phyloP scores from a whole-genome alignment of 2,797 vertebrate genomes.

The Sebastiscus albofasciatus region DNA sequence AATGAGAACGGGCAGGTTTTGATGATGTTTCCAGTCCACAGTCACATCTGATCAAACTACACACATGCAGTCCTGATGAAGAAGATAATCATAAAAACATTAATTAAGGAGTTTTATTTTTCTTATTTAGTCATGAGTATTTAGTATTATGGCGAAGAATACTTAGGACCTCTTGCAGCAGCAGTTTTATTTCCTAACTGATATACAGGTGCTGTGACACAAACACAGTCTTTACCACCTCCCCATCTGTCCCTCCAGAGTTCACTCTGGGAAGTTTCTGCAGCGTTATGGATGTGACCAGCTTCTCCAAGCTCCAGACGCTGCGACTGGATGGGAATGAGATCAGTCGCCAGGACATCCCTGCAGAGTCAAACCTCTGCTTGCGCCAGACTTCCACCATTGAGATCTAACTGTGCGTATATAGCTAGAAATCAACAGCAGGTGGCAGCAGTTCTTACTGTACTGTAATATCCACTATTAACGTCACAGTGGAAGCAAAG shows the following conservation, averaged over 20 bases:
- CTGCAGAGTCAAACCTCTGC: conserved; percentile 87
- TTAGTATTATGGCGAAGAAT: not conserved
- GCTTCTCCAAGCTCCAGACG: conserved; percentile 92
- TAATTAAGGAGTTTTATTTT: not conserved
- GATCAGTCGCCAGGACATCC: conserved; percentile 86
- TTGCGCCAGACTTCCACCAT: conserved; percentile 89
- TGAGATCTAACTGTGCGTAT: conserved; percentile 82
- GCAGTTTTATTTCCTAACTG: not conserved
- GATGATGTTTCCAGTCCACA: not conserved
- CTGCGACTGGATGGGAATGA: conserved; percentile 94
- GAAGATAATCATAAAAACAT: not conserved
- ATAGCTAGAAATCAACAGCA: conserved; percentile 14
- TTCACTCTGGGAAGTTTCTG: conserved; percentile 97
- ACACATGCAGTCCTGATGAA: not conserved
- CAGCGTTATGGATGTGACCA: conserved; percentile 87
- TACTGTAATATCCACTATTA: not conserved
- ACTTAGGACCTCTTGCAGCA: not conserved
- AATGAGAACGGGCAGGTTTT: too few species aligned
- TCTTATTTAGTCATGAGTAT: not conserved
- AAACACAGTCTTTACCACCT: not conserved
- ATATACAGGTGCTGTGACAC: not conserved
- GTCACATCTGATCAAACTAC: not conserved
- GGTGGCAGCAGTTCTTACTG: conserved; percentile 21
- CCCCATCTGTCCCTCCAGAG: conserved; percentile 76
- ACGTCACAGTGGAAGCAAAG: not conserved